phyloP scores from a whole-genome alignment of 2,113 vertebrate genomes.

The Athene noctua region DNA sequence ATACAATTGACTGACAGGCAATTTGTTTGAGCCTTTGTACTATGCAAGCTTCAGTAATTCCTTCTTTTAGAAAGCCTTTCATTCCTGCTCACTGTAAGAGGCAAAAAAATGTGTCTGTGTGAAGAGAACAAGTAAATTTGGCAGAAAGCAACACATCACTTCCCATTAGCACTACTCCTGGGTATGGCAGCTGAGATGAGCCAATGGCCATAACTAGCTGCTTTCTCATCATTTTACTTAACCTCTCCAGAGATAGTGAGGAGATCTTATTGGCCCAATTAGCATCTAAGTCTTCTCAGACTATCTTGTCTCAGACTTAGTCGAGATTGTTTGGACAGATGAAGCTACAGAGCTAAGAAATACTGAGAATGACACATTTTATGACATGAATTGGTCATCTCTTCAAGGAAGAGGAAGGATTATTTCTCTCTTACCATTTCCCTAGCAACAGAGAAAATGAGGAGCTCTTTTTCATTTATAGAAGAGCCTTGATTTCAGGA shows the following conservation, averaged over 20 bases:
- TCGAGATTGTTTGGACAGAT: background rate
- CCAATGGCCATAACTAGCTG: background rate
- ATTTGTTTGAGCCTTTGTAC: background rate
- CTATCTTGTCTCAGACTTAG: background rate
- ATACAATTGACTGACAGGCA: background rate
- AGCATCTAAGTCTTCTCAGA: background rate
- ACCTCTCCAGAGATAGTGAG: background rate
- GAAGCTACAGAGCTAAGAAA: background rate
- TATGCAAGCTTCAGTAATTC: background rate
- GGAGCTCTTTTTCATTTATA: background rate
- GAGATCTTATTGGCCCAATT: background rate
- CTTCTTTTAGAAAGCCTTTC: constrained; percentile 5
- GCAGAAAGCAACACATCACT: background rate
- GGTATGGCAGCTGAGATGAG: background rate
- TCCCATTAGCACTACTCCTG: background rate
- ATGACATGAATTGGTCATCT: background rate
- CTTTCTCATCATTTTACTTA: background rate
- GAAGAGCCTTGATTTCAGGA: constrained; percentile 16
- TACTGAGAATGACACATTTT: background rate
- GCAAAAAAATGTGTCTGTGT: background rate
- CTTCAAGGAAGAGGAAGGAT: background rate
- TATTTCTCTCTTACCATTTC: background rate
- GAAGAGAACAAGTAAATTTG: background rate
- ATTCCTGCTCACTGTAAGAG: background rate
- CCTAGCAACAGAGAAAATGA: constrained; percentile 33